Percentiles rank a stretch among this genome's conserved stretches.
Conservation (phyloP, 2,888 invertebrate genomes). For the Eucera pruinosa region DNA sequence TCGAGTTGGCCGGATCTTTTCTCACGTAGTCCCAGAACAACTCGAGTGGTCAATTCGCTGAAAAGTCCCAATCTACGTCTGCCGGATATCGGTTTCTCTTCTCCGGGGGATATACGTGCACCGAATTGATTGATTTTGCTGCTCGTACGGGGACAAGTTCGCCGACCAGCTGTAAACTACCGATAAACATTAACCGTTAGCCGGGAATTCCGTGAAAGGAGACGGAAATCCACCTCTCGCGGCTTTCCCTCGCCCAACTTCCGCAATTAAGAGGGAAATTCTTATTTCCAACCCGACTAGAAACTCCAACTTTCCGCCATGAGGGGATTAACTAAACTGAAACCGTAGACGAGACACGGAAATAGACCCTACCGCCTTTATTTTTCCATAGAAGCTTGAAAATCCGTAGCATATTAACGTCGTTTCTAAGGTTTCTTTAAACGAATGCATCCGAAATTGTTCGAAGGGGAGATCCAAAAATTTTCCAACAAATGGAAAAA, state of each 20-base stretch:
- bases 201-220: neutral
- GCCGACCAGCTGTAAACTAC: slow-evolving; percentile 38
- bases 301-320: neutral
- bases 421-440: too few relatives aligned
- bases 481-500: too few relatives aligned
- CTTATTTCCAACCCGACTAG: neutral
- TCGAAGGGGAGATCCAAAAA: too few relatives aligned
- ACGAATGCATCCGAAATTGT: too few relatives aligned
- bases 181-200: slow-evolving; percentile 60
- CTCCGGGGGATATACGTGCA: slow-evolving; percentile 43
- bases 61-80: slow-evolving; percentile 42
- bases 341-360: too few relatives aligned
- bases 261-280: neutral
- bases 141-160: slow-evolving; percentile 25
- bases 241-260: too few relatives aligned
- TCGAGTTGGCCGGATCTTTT: slow-evolving; percentile 42
- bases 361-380: too few relatives aligned
- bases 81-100: slow-evolving; percentile 52
- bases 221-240: neutral
- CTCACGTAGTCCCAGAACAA: slow-evolving; percentile 52
- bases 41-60: slow-evolving; percentile 56
- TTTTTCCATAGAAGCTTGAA: too few relatives aligned
- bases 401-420: too few relatives aligned
- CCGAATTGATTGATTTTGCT: slow-evolving; percentile 62
- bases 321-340: neutral